Conservation (phyloP, 92 coral and sea anemone genomes). For the Hydrozoanthus gracilis region DNA sequence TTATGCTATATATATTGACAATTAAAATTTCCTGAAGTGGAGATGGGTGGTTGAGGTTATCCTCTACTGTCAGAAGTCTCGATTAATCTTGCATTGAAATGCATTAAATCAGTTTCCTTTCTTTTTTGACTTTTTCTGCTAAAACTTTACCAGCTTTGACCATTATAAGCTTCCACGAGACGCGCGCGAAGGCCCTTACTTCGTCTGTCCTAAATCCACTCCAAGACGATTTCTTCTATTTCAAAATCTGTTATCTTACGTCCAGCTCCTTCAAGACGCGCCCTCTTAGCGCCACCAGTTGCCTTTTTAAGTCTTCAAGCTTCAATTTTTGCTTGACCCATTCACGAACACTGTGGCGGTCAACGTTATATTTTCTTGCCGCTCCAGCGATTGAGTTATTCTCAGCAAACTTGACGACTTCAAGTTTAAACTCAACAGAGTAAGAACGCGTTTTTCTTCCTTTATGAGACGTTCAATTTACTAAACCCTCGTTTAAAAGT, state of each 20-base stretch:
- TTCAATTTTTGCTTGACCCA: slow-evolving; percentile 45
- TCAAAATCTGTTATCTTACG: slow-evolving; percentile 30
- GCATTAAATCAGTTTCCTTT: slow-evolving; percentile 20
- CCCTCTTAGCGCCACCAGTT: slow-evolving; percentile 37
- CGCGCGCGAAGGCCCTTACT: slow-evolving; percentile 57
- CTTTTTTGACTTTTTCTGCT: slow-evolving; percentile 47
- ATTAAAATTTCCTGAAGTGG: slow-evolving; percentile 4
- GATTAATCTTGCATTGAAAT: neutral
- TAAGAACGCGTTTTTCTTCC: slow-evolving; percentile 18
- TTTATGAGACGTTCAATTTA: slow-evolving; percentile 6
- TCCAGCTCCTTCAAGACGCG: slow-evolving; percentile 51
- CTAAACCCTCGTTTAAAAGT: neutral
- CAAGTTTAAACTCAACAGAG: slow-evolving; percentile 30
- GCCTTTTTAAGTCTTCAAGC: slow-evolving; percentile 33
- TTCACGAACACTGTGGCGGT: slow-evolving; percentile 47
- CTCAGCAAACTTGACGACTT: slow-evolving; percentile 17
- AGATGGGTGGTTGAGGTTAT: neutral
- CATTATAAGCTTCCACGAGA: slow-evolving; percentile 51
- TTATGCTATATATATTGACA: slow-evolving; percentile 1
- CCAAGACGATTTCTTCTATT: slow-evolving; percentile 43
- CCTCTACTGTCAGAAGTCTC: neutral
- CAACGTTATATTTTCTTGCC: slow-evolving; percentile 8
- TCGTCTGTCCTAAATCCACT: slow-evolving; percentile 53
- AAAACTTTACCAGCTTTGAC: slow-evolving; percentile 50
- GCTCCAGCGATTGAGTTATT: slow-evolving; percentile 21